Evolutionary conservation across 2,113 vertebrate species (phyloP), one percentile per base, ranked within the genome.

Genomic region (Caranx ignobilis): DNA sequence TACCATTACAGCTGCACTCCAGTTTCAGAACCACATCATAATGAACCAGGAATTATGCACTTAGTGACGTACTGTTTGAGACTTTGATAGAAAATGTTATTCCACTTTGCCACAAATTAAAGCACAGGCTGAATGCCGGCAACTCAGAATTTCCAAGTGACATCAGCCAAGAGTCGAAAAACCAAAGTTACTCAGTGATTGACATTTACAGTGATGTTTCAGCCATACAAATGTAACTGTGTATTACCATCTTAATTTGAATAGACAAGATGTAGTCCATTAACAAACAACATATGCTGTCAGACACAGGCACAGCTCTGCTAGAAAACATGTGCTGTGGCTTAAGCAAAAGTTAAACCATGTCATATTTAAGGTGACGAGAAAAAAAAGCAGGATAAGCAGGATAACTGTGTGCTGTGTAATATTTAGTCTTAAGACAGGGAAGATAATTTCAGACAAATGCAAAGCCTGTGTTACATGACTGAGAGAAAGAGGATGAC

Each of bases 1-100:
- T n/a, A 65, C 75, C 70, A 73, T 68, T 16, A 15, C 18, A 59
- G 67, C 70, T 59, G 74, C 35, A 31, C 56, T 77, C 65, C 37
- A 71, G 64, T 47, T 55, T 34, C 35, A 56, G 12, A 79, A 19
- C 8, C 18, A 50, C 45, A 26, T 62, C 39, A 45, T 34, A 21
- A 72, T 21, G 56, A 43, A 61, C 26, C 26, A 48, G 63, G 37
- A 41, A 41, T 3, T 18, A 55, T 2, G 2, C 21, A 19, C 26
- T 34, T 21, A 61, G 21, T 70, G 41, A 43, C 57, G 7, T 31
- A 21, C 37, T 32, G 26, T n/a, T 18, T 1, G 10, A 34, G 9
- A 54, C n/a, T 21, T 21, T 9, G n/a, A 21, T 35, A 37, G 11
- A 6, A 13, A 15, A 66, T 19, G 19, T 52, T 1, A n/a, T 52